Conservation (phyloP, 2,888 invertebrate genomes). For the Acleris laterana region DNA sequence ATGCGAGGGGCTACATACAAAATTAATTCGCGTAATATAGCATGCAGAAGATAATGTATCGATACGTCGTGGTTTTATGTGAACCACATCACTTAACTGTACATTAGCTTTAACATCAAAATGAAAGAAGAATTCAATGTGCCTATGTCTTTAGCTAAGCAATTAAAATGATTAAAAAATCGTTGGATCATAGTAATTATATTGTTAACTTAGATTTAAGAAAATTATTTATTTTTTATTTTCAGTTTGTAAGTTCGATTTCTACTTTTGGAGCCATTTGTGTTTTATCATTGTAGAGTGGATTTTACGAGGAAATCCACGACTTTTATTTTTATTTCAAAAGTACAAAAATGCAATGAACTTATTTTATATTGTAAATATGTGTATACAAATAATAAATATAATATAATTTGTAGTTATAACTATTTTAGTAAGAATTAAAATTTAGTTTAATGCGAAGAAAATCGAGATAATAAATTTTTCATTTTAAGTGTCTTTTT, state of each 20-base stretch:
- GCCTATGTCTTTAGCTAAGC: background rate
- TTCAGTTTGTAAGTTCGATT: conserved; percentile 42
- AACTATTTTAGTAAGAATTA: conserved; percentile 36
- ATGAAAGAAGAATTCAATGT: background rate
- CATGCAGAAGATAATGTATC: conserved; percentile 37
- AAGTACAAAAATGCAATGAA: conserved; percentile 60
- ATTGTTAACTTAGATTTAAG: conserved; percentile 42
- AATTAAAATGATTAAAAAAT: background rate
- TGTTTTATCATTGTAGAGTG: conserved; percentile 36
- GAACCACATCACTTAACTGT: conserved; percentile 35
- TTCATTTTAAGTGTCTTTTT: conserved; percentile 22
- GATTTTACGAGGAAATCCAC: conserved; percentile 39
- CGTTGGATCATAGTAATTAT: conserved; percentile 11
- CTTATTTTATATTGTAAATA: conserved; percentile 75
- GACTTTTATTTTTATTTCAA: conserved; percentile 36
- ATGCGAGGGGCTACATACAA: conserved; percentile 65
- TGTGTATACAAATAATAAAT: conserved; percentile 74
- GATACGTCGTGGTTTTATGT: conserved; percentile 25
- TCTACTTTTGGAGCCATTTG: conserved; percentile 35
- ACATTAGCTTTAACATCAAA: conserved; percentile 5
- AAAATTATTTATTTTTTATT: conserved; percentile 60
- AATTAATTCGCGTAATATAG: conserved; percentile 41
- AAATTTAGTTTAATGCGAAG: conserved; percentile 58
- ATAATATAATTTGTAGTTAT: conserved; percentile 41
- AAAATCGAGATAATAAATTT: conserved; percentile 54